phyloP scores from a whole-genome alignment of 2,113 vertebrate species.

The Heterotis niloticus region DNA sequence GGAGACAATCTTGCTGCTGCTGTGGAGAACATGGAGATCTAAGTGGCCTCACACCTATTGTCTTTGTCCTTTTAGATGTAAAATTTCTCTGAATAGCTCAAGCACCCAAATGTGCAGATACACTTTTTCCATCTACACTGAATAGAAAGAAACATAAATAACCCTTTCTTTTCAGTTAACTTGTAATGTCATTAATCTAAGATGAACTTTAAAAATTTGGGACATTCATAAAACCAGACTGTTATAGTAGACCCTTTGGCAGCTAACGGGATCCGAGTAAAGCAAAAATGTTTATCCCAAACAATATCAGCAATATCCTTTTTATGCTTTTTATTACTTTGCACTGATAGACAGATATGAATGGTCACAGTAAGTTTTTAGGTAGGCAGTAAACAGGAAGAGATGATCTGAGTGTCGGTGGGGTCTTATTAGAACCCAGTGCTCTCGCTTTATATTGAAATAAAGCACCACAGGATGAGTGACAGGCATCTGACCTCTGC shows the following conservation, averaged over 20 bases:
- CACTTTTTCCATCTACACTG: too few relatives aligned
- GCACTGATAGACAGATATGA: neutral
- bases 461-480: neutral
- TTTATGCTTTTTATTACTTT: neutral
- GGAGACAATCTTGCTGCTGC: neutral
- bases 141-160: too few relatives aligned
- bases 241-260: too few relatives aligned
- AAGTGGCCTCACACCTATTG: neutral
- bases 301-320: neutral
- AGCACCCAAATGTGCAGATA: neutral
- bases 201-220: neutral
- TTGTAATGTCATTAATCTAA: neutral
- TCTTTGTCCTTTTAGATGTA: neutral
- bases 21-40: too few relatives aligned
- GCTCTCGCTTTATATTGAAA: neutral
- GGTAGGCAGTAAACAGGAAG: conserved; percentile 20
- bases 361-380: neutral
- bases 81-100: neutral
- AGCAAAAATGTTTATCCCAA: neutral
- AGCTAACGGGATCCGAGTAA: too few relatives aligned
- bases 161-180: conserved; percentile 2
- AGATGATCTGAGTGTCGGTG: neutral
- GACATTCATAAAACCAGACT: too few relatives aligned
- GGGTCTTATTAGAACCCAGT: neutral
- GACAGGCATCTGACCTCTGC: neutral